Evolutionary conservation across 2,113 vertebrate species (phyloP).

Genomic region (Rhabdornis inornatus): DNA sequence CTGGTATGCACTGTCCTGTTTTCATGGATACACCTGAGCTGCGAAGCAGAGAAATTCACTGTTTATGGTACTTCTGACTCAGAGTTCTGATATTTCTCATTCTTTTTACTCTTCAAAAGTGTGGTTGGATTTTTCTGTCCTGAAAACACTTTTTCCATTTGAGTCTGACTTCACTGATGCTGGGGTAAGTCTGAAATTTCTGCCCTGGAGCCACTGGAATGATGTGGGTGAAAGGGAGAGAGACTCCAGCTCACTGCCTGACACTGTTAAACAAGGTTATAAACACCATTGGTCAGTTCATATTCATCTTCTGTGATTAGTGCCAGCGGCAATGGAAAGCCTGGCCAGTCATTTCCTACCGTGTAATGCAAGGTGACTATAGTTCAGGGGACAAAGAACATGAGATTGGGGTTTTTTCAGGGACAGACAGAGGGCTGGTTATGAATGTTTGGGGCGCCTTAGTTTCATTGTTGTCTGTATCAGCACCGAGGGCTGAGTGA

Average conservation of each 20-base stretch:
- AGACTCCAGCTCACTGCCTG: neutral
- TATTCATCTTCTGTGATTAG: conserved; percentile 13
- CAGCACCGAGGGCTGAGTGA: neutral
- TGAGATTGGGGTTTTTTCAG: neutral
- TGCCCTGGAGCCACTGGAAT: neutral
- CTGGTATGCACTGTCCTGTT: neutral
- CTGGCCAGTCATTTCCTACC: conserved; percentile 16
- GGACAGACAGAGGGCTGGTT: neutral
- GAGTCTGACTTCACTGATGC: neutral
- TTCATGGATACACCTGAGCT: neutral
- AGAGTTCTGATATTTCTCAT: neutral
- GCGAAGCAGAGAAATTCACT: neutral
- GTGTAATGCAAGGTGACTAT: conserved; percentile 53
- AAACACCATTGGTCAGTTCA: conserved; percentile 3
- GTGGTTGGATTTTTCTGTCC: neutral
- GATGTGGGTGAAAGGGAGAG: neutral
- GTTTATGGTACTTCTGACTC: neutral
- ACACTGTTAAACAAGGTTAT: neutral
- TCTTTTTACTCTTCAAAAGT: neutral
- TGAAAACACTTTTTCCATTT: neutral
- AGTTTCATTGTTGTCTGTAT: neutral
- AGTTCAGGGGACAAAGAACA: conserved; percentile 23
- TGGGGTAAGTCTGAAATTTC: neutral
- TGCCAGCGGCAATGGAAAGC: neutral
- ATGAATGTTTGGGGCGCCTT: neutral